Evolutionary conservation across 1,140 invertebrate genomes (phyloP), one percentile per base, ranked within the genome.

Genomic region (Philopotamus ludificatus): DNA sequence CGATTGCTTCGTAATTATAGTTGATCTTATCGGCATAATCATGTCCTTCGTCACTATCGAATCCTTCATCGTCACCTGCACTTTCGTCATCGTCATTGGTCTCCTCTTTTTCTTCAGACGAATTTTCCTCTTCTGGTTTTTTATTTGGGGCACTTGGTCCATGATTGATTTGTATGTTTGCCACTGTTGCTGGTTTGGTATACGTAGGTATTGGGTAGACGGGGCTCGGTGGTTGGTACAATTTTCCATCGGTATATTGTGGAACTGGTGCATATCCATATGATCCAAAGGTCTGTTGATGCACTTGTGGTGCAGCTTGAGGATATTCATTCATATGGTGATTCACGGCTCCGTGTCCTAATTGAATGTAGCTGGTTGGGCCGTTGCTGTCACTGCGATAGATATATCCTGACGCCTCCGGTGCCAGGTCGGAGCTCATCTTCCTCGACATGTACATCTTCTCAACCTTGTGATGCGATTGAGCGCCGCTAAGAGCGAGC

Each of bases 371-470:
- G 54, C 76, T 79, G 1, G 74, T 77, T 1, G 77, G 75, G 0
- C 77, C 78, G 25, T 79, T 73, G 23, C 73, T 77, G 49, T 81
- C 76, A 65, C 79, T 83, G 42, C 80, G 76, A 71, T 81, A 83
- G 42, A 83, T 79, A 65, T 80, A 83, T 4, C 82, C 82, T 0
- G 81, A 80, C 0, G 81, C 81, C 0, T 77, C 78, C 0, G 79
- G 79, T 25, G 78, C 77, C n/a, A 80, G 75, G 66, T 82, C 81
- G 15, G 78, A 77, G 1, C 80, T 75, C 0, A 76, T 74, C 12
- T 75, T 79, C 12, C 79, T 73, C 20, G 79, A 75, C 79, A 81
- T 78, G 34, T 78, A 80, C 75, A 77, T 80, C 23, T 78, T 72
- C 51, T 80, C 79, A 1, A 80, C 77, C 34, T 69, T 62, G 26